Evolutionary conservation across 2,113 vertebrate species (phyloP), one percentile per base, ranked within the genome.

Genomic region (Astatoreochromis straeleni): DNA sequence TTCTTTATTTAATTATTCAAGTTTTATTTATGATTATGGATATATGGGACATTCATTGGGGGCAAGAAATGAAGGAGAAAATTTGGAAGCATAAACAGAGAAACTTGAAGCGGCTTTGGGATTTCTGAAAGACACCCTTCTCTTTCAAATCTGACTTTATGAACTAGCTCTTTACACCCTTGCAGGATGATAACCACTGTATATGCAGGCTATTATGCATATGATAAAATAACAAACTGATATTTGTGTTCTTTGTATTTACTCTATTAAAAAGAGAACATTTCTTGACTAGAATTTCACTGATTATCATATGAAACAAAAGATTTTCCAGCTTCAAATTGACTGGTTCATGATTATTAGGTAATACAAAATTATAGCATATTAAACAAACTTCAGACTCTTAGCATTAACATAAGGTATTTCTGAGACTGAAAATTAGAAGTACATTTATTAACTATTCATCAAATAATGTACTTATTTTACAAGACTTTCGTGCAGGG

Each of bases 301-400:
- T 75, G 45, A 4, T 13, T 78, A 49, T 49, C 5, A 12, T 49
- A 78, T 0, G 0, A 29, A 47, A 75, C 24, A 31, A 19, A 49
- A 12, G 2, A 13, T 78, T 78, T 29, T 78, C 16, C 73, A 49
- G 16, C 26, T 78, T 13, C 42, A 49, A 49, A 51, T 78, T 19
- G 24, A 78, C 26, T 78, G 17, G 16, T 78, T 78, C 73, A 12
- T 47, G 42, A 75, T 75, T 47, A 75, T 73, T 16, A 47, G 68
- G 70, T 49, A 49, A 49, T 75, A 19, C 33, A 75, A 73, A 6
- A 73, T 73, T 9, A 42, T 24, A 49, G 7, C 70, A 49, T 49
- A 12, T 75, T 75, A 31, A 49, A 78, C 45, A 78, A 78, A 78
- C 26, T 51, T 49, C 26, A 78, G 73, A 78, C 73, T 47, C 42